Evolutionary conservation across 2,113 vertebrate genomes (phyloP).

Genomic region (Myocastor coypus): DNA sequence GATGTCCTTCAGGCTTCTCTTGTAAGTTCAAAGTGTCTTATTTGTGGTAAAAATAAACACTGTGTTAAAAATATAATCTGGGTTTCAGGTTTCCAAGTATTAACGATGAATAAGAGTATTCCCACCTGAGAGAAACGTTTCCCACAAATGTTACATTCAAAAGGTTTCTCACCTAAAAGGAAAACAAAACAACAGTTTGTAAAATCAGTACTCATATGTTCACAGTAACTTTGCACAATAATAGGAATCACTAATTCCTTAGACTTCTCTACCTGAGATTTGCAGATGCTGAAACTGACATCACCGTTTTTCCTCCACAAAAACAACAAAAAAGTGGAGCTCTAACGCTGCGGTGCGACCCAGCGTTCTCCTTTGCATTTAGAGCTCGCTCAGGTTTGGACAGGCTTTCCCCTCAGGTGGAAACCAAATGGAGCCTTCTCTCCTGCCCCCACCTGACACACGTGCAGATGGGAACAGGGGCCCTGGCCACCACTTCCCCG

Average conservation of each 20-base stretch:
- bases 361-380: background rate
- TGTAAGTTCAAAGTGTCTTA: conserved; percentile 29
- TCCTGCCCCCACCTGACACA: background rate
- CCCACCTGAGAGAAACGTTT: conserved; percentile 98
- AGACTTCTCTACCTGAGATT: rapidly evolving
- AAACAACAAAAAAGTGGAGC: background rate
- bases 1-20: conserved; percentile 9
- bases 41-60: conserved; percentile 52
- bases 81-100: conserved; percentile 74
- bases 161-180: conserved; percentile 97
- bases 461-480: rapidly evolving
- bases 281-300: background rate
- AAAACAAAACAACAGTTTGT: conserved; percentile 81
- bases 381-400: background rate
- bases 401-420: background rate
- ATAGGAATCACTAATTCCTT: background rate
- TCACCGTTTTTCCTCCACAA: background rate
- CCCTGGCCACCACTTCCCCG: background rate
- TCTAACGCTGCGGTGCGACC: background rate
- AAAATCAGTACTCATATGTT: conserved; percentile 15
- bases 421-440: background rate
- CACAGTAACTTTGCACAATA: background rate
- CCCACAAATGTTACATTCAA: conserved; percentile 98
- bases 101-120: conserved; percentile 83
- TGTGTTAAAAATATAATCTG: conserved; percentile 51